Base-by-base conservation (phyloP, 2,888 invertebrate genomes). In the Phlogophora meticulosa region DNA sequence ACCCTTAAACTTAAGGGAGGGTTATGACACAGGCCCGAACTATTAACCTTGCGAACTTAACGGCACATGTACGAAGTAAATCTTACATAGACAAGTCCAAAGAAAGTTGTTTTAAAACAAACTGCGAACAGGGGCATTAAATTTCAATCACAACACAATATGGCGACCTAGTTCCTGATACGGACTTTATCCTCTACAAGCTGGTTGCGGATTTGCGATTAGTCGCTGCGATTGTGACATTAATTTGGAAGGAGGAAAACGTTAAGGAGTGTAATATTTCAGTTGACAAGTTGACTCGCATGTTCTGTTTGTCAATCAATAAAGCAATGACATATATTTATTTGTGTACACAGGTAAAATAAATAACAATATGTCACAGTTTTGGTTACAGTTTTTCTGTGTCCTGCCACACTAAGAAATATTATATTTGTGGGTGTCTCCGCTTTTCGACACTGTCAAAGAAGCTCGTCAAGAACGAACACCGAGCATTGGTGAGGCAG, bases 61-160 rank as follows among this genome's bases (percentile, higher is more conserved):
- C 42, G 40, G 11, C 45, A 52, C 61, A 76, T 36, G 61, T 61
- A 53, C 49, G 4, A 64, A 77, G 60, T 76, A 74, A 65, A 76
- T 69, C 78, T 80, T 67, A 78, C 76, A 75, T 46, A 51, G 56
- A 45, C 13, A 57, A 75, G 69, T 73, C 46, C 48, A n/a, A 72
- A 77, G 81, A 88, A 87, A 89, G 85, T 89, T 82, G 60, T 73
- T 81, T 74, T 80, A 80, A 86, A 89, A 89, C 86, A 87, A 87
- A 87, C 86, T 84, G 83, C 65, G 78, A 87, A 87, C 83, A 82
- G 70, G 58, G 75, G 85, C 85, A 90, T 90, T 90, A 90, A 90
- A 90, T 90, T 90, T 89, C 90, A 90, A 90, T 90, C 90, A 90
- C 85, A 83, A 88, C 82, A 89, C 87, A 88, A 87, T 84, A 90